These are phyloP conservation scores for Alcis repandata DNA, from an alignment of 2,888 invertebrate genomes.

Conservation along the genomic window DNA sequence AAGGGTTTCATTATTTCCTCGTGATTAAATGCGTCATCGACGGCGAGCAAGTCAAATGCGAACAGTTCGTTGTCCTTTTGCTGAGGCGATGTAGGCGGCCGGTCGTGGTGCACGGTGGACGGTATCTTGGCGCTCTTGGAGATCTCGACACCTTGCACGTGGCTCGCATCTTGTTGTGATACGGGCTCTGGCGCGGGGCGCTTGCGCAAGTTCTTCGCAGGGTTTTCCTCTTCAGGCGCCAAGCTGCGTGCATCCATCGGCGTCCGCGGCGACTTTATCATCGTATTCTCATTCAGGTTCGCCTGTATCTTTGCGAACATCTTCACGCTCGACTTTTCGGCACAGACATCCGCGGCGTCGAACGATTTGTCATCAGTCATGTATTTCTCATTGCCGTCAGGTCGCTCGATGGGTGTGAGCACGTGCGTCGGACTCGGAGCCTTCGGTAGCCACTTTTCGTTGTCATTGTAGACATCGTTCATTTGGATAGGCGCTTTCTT, in stretches of 20 bases:
- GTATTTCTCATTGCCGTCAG: slow-evolving; percentile 78
- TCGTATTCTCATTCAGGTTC: slow-evolving; percentile 80
- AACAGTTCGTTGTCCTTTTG: slow-evolving; percentile 88
- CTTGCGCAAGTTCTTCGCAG: slow-evolving; percentile 66
- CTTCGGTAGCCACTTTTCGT: slow-evolving; percentile 77
- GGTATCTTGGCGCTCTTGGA: slow-evolving; percentile 83
- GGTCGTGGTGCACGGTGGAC: slow-evolving; percentile 79
- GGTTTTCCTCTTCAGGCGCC: slow-evolving; percentile 69
- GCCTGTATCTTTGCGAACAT: slow-evolving; percentile 84
- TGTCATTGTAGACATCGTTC: slow-evolving; percentile 64
- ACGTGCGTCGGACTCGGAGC: slow-evolving; percentile 73
- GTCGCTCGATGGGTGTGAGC: slow-evolving; percentile 78
- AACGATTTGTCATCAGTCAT: slow-evolving; percentile 81
- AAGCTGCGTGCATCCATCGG: slow-evolving; percentile 83
- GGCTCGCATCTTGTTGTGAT: slow-evolving; percentile 77
- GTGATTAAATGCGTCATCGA: slow-evolving; percentile 89
- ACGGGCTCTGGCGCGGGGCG: slow-evolving; percentile 70
- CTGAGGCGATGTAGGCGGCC: slow-evolving; percentile 91
- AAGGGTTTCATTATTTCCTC: slow-evolving; percentile 89
- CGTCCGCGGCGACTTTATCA: slow-evolving; percentile 84
- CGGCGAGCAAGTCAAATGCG: slow-evolving; percentile 88
- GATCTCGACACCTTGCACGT: slow-evolving; percentile 80
- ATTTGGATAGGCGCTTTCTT: slow-evolving; percentile 62
- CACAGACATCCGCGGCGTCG: slow-evolving; percentile 67
- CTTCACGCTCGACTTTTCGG: slow-evolving; percentile 78